phyloP scores from a whole-genome alignment of 2,113 vertebrate species.

The Conger conger region DNA sequence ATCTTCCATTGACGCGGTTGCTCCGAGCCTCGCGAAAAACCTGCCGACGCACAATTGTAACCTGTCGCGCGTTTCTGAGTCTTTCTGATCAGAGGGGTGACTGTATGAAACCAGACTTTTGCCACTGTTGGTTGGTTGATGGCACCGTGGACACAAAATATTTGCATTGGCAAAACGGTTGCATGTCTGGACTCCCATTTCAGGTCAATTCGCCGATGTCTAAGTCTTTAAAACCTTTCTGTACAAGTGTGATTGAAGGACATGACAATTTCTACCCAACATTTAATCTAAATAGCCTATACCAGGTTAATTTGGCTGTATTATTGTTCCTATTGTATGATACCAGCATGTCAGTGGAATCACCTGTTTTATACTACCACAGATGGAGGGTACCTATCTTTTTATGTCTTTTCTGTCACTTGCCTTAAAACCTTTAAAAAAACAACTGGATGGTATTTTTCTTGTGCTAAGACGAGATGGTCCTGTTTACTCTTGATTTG shows the following conservation, averaged over 20 bases:
- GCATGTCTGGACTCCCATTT: background rate
- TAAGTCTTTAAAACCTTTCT: background rate
- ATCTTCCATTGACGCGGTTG: background rate
- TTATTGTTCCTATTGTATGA: background rate
- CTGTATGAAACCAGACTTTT: background rate
- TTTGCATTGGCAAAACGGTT: no score
- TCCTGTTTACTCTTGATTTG: background rate
- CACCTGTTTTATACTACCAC: background rate
- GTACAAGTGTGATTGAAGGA: background rate
- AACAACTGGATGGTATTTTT: background rate
- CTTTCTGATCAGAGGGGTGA: background rate
- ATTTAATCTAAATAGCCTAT: background rate
- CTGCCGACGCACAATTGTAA: background rate
- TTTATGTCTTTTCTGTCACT: background rate
- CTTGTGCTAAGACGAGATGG: background rate
- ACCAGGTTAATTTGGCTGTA: background rate
- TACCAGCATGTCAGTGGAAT: background rate
- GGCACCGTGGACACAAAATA: background rate
- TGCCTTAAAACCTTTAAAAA: background rate
- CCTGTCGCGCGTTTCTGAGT: background rate
- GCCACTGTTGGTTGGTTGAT: background rate
- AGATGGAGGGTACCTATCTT: background rate
- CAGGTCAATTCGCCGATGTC: background rate
- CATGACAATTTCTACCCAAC: background rate
- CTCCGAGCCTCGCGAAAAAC: background rate